These are phyloP conservation scores for Spermophilus dauricus DNA, from an alignment of 2,113 vertebrate species.

Conservation along the genomic window DNA sequence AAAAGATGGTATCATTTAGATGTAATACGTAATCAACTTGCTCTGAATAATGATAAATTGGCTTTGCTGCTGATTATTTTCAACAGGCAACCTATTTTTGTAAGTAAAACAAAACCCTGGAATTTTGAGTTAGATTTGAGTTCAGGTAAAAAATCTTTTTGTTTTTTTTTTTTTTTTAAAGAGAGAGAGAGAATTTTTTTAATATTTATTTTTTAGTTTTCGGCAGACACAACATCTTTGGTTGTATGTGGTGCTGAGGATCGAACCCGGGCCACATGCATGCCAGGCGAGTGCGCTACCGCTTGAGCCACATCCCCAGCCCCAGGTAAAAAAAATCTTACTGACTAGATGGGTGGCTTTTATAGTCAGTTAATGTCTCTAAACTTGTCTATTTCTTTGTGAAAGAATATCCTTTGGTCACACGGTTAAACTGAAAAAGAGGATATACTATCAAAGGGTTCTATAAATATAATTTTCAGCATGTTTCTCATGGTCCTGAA, in stretches of 20 bases:
- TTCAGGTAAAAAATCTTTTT: background rate
- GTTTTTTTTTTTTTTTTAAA: background rate
- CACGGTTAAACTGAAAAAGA: background rate
- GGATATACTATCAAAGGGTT: background rate
- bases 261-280: no score
- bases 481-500: background rate
- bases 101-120: background rate
- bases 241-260: no score
- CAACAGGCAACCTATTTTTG: background rate
- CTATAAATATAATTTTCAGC: background rate
- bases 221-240: no score
- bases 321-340: background rate
- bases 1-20: background rate
- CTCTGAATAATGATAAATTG: background rate
- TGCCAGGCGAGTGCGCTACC: no score
- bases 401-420: background rate
- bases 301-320: no score
- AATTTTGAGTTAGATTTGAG: background rate
- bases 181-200: no score
- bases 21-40: background rate
- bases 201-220: no score
- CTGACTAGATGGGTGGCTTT: background rate
- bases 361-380: background rate
- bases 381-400: background rate
- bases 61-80: background rate